These are phyloP conservation scores for Tholera decimalis DNA, from an alignment of 2,888 invertebrate species.

Conservation along the genomic window DNA sequence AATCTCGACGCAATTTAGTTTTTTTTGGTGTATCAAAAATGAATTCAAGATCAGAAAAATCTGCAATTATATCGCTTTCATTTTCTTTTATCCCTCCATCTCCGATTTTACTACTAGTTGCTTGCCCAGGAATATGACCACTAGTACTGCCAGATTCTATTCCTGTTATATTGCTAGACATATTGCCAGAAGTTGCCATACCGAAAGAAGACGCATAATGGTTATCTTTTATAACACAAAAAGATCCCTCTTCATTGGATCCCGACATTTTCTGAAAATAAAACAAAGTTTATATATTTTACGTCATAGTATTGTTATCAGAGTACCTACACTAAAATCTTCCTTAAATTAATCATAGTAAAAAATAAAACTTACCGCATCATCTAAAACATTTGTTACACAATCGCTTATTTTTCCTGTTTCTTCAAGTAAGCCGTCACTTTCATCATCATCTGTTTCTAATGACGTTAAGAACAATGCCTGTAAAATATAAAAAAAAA, in stretches of 20 bases:
- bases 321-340: slow-evolving; percentile 12
- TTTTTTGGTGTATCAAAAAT: slow-evolving; percentile 45
- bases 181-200: slow-evolving; percentile 1
- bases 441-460: slow-evolving; percentile 18
- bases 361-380: slow-evolving; percentile 8
- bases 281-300: slow-evolving; percentile 11
- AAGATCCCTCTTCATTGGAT: slow-evolving; percentile 12
- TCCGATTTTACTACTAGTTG: slow-evolving; percentile 6
- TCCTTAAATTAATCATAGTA: slow-evolving; percentile 9
- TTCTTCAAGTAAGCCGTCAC: slow-evolving; percentile 24
- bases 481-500: slow-evolving; percentile 26
- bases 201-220: slow-evolving; percentile 10
- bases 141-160: slow-evolving; percentile 12
- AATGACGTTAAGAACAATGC: slow-evolving; percentile 40
- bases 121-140: slow-evolving; percentile 6
- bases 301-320: slow-evolving; percentile 15
- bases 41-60: slow-evolving; percentile 52
- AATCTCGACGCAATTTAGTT: slow-evolving; percentile 26
- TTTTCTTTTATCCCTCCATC: slow-evolving; percentile 3
- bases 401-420: slow-evolving; percentile 30
- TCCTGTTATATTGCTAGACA: slow-evolving; percentile 13
- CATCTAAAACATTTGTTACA: slow-evolving; percentile 28
- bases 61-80: slow-evolving; percentile 25
- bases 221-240: slow-evolving; percentile 6
- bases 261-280: slow-evolving; percentile 12